Conservation (phyloP, 2,113 vertebrate species). For the Chauna torquata region DNA sequence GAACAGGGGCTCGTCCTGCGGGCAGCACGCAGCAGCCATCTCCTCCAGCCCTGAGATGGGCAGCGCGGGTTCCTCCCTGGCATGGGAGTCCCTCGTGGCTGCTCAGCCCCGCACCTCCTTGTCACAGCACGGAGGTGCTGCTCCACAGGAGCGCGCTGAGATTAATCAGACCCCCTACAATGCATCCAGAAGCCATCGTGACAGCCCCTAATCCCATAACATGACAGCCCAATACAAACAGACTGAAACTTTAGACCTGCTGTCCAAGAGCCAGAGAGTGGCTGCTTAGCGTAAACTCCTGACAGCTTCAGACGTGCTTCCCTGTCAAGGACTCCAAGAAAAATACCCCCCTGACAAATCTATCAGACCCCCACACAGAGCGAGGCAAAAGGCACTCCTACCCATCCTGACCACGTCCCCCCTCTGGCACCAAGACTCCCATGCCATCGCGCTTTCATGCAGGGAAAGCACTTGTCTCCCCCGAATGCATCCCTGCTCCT, state of each 20-base stretch:
- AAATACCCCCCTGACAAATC: slow-evolving; percentile 22
- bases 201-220: slow-evolving; percentile 77
- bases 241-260: slow-evolving; percentile 80
- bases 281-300: slow-evolving; percentile 75
- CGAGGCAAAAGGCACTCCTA: background rate
- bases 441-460: background rate
- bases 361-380: background rate
- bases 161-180: slow-evolving; percentile 77
- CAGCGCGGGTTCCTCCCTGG: background rate
- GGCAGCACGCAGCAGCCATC: fast-evolving
- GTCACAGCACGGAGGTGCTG: background rate
- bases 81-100: background rate
- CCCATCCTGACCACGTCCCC: background rate
- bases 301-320: slow-evolving; percentile 72
- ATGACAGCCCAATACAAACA: slow-evolving; percentile 79
- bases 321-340: background rate
- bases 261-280: slow-evolving; percentile 72
- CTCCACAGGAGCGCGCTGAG: slow-evolving; percentile 54
- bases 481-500: background rate
- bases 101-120: background rate
- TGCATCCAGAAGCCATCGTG: slow-evolving; percentile 72
- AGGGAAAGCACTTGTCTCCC: background rate
- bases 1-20: background rate
- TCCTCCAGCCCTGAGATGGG: background rate
- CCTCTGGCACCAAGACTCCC: background rate